Evolutionary conservation across 2,888 invertebrate species (phyloP).

Genomic region (Brenthis daphne): DNA sequence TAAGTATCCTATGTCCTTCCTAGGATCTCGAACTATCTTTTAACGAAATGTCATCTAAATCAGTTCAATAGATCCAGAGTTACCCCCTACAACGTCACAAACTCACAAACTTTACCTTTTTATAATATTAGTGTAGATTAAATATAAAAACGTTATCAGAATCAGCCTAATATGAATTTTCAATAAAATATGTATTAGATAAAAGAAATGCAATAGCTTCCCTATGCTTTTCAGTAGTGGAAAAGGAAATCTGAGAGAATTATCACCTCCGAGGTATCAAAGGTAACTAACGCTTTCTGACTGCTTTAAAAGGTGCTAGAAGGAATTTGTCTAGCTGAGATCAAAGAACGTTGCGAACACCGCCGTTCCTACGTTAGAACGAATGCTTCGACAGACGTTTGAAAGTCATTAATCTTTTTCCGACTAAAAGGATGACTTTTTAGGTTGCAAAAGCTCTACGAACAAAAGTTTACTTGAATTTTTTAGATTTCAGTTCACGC

Average conservation of each 20-base stretch:
- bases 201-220: not conserved
- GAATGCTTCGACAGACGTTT: conserved; percentile 16
- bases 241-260: conserved; percentile 1
- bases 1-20: no score
- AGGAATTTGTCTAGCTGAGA: conserved; percentile 21
- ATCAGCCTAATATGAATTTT: conserved; percentile 3
- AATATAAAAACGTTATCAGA: not conserved
- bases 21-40: no score
- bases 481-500: not conserved
- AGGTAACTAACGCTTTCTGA: conserved; percentile 13
- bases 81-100: no score
- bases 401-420: conserved; percentile 14
- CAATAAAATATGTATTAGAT: not conserved
- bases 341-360: not conserved
- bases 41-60: no score
- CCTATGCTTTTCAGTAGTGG: not conserved
- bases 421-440: conserved; percentile 2
- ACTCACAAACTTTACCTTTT: no score
- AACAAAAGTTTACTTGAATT: not conserved
- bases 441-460: not conserved
- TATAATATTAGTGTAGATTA: no score
- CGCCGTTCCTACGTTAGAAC: not conserved
- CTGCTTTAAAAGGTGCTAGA: conserved; percentile 2
- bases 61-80: no score
- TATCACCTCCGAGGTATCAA: conserved; percentile 3